A percentile compares a stretch with the other conserved stretches of the same genome.
These are phyloP conservation scores for Cladorhizidae sp. DNA, from an alignment of 37 sponge, comb jelly and placozoan species.

Conservation along the genomic window DNA sequence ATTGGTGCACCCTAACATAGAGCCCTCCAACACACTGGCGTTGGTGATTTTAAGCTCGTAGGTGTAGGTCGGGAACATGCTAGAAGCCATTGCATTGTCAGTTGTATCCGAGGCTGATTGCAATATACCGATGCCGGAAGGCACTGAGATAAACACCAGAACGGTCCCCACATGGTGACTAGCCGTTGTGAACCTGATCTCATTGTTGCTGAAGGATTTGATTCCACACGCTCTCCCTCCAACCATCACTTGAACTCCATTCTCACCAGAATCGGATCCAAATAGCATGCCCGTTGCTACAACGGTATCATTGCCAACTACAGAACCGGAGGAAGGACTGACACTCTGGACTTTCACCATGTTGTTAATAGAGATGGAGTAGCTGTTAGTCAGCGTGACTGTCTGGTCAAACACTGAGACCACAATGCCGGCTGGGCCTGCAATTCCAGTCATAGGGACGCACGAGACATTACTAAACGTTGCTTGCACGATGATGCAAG, in stretches of 20 bases:
- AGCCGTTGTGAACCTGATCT: constrained; percentile 34
- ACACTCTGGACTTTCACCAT: constrained; percentile 13
- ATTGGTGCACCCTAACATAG: constrained; percentile 52
- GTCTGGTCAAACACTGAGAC: constrained; percentile 22
- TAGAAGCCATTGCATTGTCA: not conserved
- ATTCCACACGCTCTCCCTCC: constrained; percentile 33
- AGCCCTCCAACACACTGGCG: constrained; percentile 10
- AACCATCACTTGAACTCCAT: constrained; percentile 22
- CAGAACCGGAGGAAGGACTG: constrained; percentile 42
- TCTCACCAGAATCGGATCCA: not conserved
- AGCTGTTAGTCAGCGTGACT: constrained; percentile 11
- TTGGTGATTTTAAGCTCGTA: constrained; percentile 50
- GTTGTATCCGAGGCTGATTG: not conserved
- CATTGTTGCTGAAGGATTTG: not conserved
- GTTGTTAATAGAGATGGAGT: not conserved
- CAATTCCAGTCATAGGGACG: not conserved
- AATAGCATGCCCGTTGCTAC: constrained; percentile 53
- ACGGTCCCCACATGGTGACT: not conserved
- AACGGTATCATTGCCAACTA: constrained; percentile 39
- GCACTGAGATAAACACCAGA: constrained; percentile 18
- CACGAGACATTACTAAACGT: constrained; percentile 19
- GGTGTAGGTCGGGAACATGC: constrained; percentile 5
- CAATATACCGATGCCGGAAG: constrained; percentile 25
- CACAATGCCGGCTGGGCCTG: constrained; percentile 36
- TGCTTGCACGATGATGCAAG: constrained; percentile 36